Percentiles rank a stretch among this genome's conserved stretches.
Conservation (phyloP, 2,797 vertebrate species). For the Babyrousa celebensis region DNA sequence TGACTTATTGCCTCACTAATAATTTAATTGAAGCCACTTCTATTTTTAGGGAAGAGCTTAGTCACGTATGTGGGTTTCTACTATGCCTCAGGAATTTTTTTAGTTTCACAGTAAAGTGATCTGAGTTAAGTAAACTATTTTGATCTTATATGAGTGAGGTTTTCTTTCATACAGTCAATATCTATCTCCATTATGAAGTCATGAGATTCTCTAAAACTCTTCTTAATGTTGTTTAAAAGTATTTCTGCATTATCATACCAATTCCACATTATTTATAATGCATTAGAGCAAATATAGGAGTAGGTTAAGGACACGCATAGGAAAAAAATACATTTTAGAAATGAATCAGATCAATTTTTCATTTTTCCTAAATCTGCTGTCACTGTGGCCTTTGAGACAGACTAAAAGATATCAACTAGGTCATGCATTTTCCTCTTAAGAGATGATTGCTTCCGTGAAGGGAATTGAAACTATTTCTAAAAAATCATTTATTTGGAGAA, state of each 20-base stretch:
- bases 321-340: slow-evolving; percentile 26
- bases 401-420: neutral
- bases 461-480: neutral
- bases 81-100: slow-evolving; percentile 2
- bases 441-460: neutral
- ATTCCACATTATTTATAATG: neutral
- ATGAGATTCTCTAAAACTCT: neutral
- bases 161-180: slow-evolving; percentile 1
- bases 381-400: neutral
- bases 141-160: neutral
- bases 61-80: slow-evolving; percentile 54
- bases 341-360: slow-evolving; percentile 2
- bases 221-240: neutral
- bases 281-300: neutral
- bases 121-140: neutral
- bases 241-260: slow-evolving; percentile 30
- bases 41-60: slow-evolving; percentile 72
- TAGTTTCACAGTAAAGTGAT: slow-evolving; percentile 42
- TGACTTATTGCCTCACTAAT: slow-evolving; percentile 73
- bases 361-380: neutral
- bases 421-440: neutral
- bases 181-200: neutral
- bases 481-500: neutral
- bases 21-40: slow-evolving; percentile 72
- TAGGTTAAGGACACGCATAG: neutral